Evolutionary conservation across 1,140 invertebrate genomes (phyloP).

Genomic region (Bombyx mori): DNA sequence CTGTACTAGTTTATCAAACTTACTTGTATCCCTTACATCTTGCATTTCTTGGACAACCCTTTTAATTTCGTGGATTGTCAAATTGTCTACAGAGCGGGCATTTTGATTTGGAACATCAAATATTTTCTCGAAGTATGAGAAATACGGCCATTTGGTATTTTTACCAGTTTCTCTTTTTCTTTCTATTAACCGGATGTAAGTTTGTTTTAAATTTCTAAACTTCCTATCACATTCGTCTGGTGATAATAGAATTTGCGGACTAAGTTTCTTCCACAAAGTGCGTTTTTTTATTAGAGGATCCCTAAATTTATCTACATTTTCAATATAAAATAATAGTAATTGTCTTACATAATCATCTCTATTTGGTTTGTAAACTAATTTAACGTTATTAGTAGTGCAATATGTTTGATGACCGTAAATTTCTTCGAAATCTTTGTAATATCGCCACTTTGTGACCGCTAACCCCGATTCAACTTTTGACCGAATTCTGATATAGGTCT

Average conservation of each 20-base stretch:
- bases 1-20: conserved; percentile 44
- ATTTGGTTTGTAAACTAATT: conserved; percentile 11
- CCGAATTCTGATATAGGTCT: conserved; percentile 54
- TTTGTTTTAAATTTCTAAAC: conserved; percentile 60
- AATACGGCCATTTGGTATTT: conserved; percentile 52
- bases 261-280: conserved; percentile 42
- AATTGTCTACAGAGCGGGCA: conserved; percentile 19
- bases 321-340: conserved; percentile 43
- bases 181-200: conserved; percentile 48
- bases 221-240: conserved; percentile 58
- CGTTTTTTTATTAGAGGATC: conserved; percentile 49
- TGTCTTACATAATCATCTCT: conserved; percentile 47
- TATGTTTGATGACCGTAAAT: conserved; percentile 34
- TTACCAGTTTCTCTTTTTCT: conserved; percentile 39
- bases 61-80: conserved; percentile 39
- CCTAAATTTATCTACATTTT: conserved; percentile 53
- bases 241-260: conserved; percentile 36
- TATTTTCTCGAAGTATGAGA: conserved; percentile 54
- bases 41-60: conserved; percentile 31
- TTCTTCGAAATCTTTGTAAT: conserved; percentile 54
- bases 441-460: conserved; percentile 52
- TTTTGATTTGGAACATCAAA: conserved; percentile 25
- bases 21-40: conserved; percentile 37
- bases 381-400: conserved; percentile 1
- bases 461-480: conserved; percentile 34